Conservation (phyloP, 2,113 vertebrate genomes). For the Sciurus niger region DNA sequence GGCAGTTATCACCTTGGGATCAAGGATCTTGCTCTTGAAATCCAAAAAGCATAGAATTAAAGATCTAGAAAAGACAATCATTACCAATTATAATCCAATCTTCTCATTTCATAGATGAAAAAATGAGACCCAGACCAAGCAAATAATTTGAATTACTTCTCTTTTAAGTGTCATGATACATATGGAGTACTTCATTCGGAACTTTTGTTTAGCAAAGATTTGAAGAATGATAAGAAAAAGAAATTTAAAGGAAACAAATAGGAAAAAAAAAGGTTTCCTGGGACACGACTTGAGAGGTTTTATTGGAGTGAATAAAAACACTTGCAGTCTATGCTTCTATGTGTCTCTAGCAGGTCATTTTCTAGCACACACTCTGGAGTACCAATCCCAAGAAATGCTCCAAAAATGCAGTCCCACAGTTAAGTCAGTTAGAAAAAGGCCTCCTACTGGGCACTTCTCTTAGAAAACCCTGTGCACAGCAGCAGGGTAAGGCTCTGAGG, state of each 20-base stretch:
- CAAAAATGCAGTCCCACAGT: neutral
- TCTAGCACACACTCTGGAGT: neutral
- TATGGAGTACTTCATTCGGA: conserved; percentile 22
- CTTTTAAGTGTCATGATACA: neutral
- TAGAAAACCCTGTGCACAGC: neutral
- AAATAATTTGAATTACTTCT: neutral
- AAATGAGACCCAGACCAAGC: conserved; percentile 40
- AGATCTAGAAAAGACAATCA: conserved; percentile 18
- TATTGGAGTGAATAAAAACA: neutral
- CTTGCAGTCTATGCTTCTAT: neutral
- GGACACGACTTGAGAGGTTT: neutral
- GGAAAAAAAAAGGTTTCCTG: neutral
- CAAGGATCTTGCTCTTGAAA: conserved; percentile 15
- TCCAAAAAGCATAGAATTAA: conserved; percentile 45
- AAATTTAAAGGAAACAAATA: conserved; percentile 19
- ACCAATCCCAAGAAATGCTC: neutral
- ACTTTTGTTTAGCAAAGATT: neutral
- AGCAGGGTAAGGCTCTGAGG: neutral
- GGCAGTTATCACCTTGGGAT: conserved; percentile 13
- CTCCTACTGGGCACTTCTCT: neutral
- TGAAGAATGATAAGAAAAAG: conserved; percentile 7
- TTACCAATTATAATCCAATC: conserved; percentile 15
- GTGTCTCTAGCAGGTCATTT: neutral
- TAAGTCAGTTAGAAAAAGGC: neutral
- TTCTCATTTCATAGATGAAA: conserved; percentile 56